Evolutionary conservation across 2,797 vertebrate genomes (phyloP).

Genomic region (Molossus alvarezi): DNA sequence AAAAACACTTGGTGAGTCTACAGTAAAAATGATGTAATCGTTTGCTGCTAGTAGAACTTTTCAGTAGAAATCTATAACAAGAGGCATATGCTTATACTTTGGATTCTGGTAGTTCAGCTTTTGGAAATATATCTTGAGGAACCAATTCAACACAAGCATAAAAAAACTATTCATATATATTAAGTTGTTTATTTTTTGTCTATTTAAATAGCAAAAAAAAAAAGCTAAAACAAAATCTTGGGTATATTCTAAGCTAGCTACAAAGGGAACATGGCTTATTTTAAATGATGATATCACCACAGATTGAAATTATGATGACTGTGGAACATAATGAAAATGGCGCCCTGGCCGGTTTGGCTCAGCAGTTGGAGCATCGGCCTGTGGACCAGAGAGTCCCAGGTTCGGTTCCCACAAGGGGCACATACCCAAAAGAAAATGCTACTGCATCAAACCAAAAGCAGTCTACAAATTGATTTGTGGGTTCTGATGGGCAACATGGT

Average conservation of each 20-base stretch:
- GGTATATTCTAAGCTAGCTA: constrained; percentile 25
- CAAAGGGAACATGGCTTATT: constrained; percentile 36
- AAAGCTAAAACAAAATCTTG: not conserved
- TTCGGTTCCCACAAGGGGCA: too few species aligned
- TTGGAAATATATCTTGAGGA: constrained; percentile 58
- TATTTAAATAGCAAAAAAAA: constrained; percentile 52
- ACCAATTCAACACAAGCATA: not conserved
- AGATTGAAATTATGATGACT: constrained; percentile 50
- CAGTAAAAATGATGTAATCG: not conserved
- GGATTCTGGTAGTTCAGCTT: constrained; percentile 44
- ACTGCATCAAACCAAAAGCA: not conserved
- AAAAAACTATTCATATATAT: not conserved
- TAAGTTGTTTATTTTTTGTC: constrained; percentile 44
- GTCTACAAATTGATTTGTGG: not conserved
- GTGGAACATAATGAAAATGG: not conserved
- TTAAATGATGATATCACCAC: not conserved
- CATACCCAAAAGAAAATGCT: not conserved
- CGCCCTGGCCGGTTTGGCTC: too few species aligned
- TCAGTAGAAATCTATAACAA: not conserved
- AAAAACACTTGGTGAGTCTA: not conserved
- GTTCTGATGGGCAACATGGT: not conserved
- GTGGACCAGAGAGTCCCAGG: too few species aligned
- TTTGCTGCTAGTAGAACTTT: constrained; percentile 57
- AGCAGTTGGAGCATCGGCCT: too few species aligned
- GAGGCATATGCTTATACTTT: not conserved